Evolutionary conservation across 1,140 invertebrate genomes (phyloP).

Genomic region (Ceratoteleas bidentatus): DNA sequence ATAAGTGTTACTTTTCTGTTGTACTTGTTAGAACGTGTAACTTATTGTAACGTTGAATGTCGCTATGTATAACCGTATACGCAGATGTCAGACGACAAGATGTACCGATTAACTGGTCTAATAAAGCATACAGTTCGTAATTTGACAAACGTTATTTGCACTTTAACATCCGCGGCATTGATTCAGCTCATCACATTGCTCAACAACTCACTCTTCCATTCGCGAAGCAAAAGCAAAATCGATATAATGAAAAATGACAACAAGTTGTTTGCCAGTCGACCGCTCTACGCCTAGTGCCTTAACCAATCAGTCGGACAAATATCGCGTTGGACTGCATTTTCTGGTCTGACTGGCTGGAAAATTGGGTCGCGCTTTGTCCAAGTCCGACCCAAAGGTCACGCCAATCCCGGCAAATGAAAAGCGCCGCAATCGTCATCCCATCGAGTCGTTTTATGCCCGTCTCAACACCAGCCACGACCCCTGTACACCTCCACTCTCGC

Average conservation of each 20-base stretch:
- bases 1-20: slow-evolving; percentile 41
- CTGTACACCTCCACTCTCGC: slow-evolving; percentile 11
- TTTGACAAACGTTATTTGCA: slow-evolving; percentile 10
- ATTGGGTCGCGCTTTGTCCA: neutral
- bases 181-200: slow-evolving; percentile 36
- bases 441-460: neutral
- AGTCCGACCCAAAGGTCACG: neutral
- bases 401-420: too few relatives aligned
- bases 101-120: slow-evolving; percentile 33
- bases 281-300: too few relatives aligned
- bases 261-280: too few relatives aligned
- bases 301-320: too few relatives aligned
- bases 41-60: slow-evolving; percentile 28
- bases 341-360: too few relatives aligned
- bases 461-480: neutral
- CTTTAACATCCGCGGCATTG: slow-evolving; percentile 20
- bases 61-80: slow-evolving; percentile 20
- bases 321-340: too few relatives aligned
- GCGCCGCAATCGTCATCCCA: slow-evolving; percentile 1
- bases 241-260: neutral
- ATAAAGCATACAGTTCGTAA: slow-evolving; percentile 34
- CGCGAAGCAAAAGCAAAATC: neutral
- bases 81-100: slow-evolving; percentile 14
- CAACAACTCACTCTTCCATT: slow-evolving; percentile 2
- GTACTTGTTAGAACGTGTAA: slow-evolving; percentile 27